These are phyloP conservation scores for Holocentrus rufus DNA, from an alignment of 2,797 vertebrate genomes.

Conservation along the genomic window DNA sequence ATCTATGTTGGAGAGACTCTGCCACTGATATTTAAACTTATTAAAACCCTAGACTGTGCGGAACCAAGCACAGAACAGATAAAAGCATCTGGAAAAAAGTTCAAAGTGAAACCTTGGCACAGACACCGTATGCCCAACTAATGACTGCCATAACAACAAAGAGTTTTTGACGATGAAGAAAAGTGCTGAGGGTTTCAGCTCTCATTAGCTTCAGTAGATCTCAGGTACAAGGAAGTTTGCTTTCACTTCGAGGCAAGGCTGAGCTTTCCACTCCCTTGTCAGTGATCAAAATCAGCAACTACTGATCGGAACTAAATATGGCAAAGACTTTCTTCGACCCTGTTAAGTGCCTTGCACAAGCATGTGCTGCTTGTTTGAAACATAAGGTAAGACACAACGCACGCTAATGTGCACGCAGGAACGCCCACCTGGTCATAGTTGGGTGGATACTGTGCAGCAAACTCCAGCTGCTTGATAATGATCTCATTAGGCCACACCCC, in stretches of 20 bases:
- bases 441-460: conserved; percentile 90
- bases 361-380: no score
- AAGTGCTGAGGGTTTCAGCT: no score
- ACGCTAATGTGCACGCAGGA: neutral
- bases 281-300: neutral
- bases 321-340: no score
- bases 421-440: conserved; percentile 87
- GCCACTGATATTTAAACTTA: no score
- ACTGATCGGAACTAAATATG: neutral
- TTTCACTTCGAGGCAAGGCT: neutral
- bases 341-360: no score
- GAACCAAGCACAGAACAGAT: no score
- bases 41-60: no score
- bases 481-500: conserved; percentile 89
- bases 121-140: no score
- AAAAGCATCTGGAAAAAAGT: neutral
- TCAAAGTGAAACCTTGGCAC: neutral
- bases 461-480: conserved; percentile 92
- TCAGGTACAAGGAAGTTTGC: neutral
- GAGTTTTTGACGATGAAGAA: no score
- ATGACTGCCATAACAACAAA: no score
- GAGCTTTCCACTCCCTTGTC: neutral
- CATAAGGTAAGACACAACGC: neutral
- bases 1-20: neutral
- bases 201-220: no score